phyloP scores from a whole-genome alignment of 2,888 invertebrate species.

The Xestobium rufovillosum region DNA sequence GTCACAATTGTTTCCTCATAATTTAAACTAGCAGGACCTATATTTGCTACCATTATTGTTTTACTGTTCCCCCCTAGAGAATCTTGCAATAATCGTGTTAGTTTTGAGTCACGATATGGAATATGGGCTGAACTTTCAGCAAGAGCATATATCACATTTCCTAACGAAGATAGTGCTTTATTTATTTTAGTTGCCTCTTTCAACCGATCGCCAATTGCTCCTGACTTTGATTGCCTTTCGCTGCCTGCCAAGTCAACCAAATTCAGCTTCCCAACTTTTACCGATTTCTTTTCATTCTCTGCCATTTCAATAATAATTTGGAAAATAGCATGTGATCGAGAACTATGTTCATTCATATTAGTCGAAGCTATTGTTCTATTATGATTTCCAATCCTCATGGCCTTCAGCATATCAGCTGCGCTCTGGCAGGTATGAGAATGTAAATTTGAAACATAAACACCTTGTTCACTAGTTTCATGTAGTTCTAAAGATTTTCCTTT shows the following conservation, averaged over 20 bases:
- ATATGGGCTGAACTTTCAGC: conserved; percentile 93
- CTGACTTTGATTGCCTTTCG: conserved; percentile 94
- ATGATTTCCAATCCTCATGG: conserved; percentile 89
- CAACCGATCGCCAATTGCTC: conserved; percentile 85
- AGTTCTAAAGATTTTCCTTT: conserved; percentile 48
- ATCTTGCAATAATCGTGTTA: conserved; percentile 93
- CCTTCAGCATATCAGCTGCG: conserved; percentile 84
- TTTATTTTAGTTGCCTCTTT: conserved; percentile 98
- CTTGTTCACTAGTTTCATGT: conserved; percentile 61
- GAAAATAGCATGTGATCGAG: conserved; percentile 96
- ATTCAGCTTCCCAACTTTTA: conserved; percentile 83
- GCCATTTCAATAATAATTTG: conserved; percentile 96
- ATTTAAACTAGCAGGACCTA: conserved; percentile 96
- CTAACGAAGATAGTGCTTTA: conserved; percentile 87
- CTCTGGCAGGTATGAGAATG: conserved; percentile 93
- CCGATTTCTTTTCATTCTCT: conserved; percentile 49
- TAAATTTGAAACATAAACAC: conserved; percentile 93
- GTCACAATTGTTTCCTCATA: conserved; percentile 97
- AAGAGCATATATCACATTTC: conserved; percentile 93
- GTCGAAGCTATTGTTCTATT: conserved; percentile 80
- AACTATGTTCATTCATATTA: conserved; percentile 85
- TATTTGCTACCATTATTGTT: conserved; percentile 98
- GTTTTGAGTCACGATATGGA: conserved; percentile 95
- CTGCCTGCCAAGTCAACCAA: conserved; percentile 97
- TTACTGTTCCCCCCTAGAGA: conserved; percentile 98